Base-by-base conservation (phyloP, 2,113 vertebrate species). In the Anseranas semipalmata region DNA sequence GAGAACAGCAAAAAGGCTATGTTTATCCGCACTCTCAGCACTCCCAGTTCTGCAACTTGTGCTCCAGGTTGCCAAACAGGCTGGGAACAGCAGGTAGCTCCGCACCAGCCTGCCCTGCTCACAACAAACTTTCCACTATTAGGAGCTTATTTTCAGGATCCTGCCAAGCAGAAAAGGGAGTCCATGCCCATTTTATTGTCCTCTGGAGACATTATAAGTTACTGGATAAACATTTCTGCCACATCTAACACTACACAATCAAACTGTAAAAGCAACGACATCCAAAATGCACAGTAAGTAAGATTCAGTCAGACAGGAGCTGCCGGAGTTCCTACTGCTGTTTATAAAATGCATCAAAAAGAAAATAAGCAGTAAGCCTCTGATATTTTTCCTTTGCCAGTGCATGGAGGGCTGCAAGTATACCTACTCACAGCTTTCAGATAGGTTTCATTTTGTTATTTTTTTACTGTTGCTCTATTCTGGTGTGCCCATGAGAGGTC, bases 271-370 rank as follows among this genome's bases (percentile, higher is more conserved):
- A 86, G 27, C 35, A 89, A 14, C 32, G 45, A 45, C 43, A 43
- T 45, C 32, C 65, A 55, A 92, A 92, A 79, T 28, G 43, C 60
- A 55, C 28, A 52, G 76, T 71, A 70, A 93, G 28, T 25, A 79
- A 75, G 35, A 68, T n/a, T 53, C 77, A 58, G 35, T 25, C 43
- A 87, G 73, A 86, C 7, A 22, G 43, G 5, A 45, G 25, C 15
- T 67, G 50, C 22, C 52, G 19, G 21, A 59, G 4, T 32, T 79
- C 72, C 45, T 56, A n/a, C 22, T 56, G 45, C n/a, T 58, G 9
- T 32, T 84, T 84, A 58, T 63, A 58, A 93, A 94, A 85, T 25
- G 12, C 21, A 32, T 19, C 14, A 75, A 76, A 45, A 89, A 76
- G 12, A 45, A 87, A 76, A 76, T 6, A n/a, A 63, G 25, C 78